These are phyloP conservation scores for Lobophora halterata DNA, from an alignment of 2,888 invertebrate genomes.

Conservation along the genomic window DNA sequence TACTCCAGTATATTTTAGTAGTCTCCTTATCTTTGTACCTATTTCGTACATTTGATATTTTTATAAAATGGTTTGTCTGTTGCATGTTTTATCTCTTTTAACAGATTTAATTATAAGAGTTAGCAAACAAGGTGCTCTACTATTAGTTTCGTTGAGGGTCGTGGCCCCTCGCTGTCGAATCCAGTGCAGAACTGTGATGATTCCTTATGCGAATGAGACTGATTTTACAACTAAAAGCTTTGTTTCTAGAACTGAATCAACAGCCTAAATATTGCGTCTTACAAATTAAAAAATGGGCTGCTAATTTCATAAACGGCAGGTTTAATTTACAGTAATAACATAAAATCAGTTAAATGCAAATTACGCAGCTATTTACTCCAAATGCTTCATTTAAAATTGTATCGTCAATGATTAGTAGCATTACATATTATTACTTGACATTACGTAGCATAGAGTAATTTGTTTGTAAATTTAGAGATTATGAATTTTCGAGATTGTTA, in stretches of 20 bases:
- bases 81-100: conserved; percentile 53
- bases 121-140: conserved; percentile 75
- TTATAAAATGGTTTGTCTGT: conserved; percentile 56
- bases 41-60: conserved; percentile 54
- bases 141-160: conserved; percentile 68
- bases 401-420: conserved; percentile 49
- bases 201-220: conserved; percentile 81
- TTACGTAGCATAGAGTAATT: conserved; percentile 69
- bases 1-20: conserved; percentile 51
- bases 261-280: conserved; percentile 50
- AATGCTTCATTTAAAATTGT: conserved; percentile 57
- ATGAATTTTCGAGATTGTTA: conserved; percentile 76
- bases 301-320: no score
- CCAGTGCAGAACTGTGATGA: conserved; percentile 76
- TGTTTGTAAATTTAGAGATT: conserved; percentile 73
- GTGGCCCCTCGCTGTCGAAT: conserved; percentile 71
- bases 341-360: conserved; percentile 28
- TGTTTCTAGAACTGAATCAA: conserved; percentile 63
- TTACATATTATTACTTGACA: conserved; percentile 66
- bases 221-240: conserved; percentile 77
- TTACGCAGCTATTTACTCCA: conserved; percentile 56
- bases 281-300: conserved; percentile 24
- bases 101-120: conserved; percentile 67
- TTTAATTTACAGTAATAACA: conserved; percentile 16
- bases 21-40: conserved; percentile 28